A percentile compares a stretch with the other conserved stretches of the same genome.
Evolutionary conservation across 1,140 invertebrate species (phyloP).

Genomic region (Ips typographus): DNA sequence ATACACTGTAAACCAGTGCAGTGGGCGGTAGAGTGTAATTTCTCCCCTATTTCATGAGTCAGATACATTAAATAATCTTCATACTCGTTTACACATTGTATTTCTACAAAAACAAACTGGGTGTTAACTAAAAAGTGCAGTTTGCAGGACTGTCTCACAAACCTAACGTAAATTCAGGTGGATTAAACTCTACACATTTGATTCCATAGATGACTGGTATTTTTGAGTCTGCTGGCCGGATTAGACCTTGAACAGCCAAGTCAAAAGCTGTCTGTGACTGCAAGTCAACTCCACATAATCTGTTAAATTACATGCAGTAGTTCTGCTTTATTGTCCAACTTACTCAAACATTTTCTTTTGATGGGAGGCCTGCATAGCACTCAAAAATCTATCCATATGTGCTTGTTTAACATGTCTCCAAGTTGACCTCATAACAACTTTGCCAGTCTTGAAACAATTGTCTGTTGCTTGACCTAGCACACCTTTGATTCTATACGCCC

Average conservation of each 20-base stretch:
- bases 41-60: constrained; percentile 77
- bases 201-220: constrained; percentile 83
- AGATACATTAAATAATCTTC: constrained; percentile 72
- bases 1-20: constrained; percentile 79
- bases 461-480: constrained; percentile 77
- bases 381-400: constrained; percentile 70
- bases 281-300: constrained; percentile 74
- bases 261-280: constrained; percentile 88
- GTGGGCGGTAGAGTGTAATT: constrained; percentile 76
- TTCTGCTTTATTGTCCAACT: constrained; percentile 47
- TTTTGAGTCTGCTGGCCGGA: constrained; percentile 70
- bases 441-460: constrained; percentile 71
- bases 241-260: constrained; percentile 73
- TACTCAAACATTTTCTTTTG: constrained; percentile 83
- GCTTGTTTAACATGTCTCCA: constrained; percentile 67
- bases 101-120: constrained; percentile 62
- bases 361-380: constrained; percentile 77
- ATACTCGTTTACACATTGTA: constrained; percentile 82
- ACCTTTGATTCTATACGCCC: constrained; percentile 76
- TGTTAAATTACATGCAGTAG: constrained; percentile 45
- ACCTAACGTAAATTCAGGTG: constrained; percentile 74
- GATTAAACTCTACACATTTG: constrained; percentile 75
- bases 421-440: constrained; percentile 69
- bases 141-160: constrained; percentile 52
- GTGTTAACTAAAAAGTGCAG: constrained; percentile 12